Evolutionary conservation across 2,888 invertebrate species (phyloP).

Genomic region (Mythimna albipuncta): DNA sequence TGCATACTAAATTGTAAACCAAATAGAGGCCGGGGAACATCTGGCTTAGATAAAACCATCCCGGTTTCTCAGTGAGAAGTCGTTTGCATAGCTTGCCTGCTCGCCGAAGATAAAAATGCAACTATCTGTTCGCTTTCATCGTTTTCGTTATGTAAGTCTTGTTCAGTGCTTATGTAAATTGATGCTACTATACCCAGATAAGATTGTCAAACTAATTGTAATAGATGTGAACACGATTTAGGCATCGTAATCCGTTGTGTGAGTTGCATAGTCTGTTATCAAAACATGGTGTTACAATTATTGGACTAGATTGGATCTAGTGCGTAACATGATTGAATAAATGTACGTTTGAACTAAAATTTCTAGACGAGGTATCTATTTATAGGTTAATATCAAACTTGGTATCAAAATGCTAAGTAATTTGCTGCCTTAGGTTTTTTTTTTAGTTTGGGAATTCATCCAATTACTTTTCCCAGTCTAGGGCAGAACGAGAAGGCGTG

Average conservation of each 20-base stretch:
- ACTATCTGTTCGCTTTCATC: constrained; percentile 72
- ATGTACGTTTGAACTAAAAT: neutral
- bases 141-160: constrained; percentile 57
- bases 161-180: constrained; percentile 55
- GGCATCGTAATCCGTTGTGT: constrained; percentile 18
- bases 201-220: constrained; percentile 49
- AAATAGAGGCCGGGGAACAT: constrained; percentile 78
- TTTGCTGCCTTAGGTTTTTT: too few relatives aligned
- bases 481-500: too few relatives aligned
- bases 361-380: too few relatives aligned
- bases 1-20: constrained; percentile 85
- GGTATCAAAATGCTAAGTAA: too few relatives aligned
- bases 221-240: constrained; percentile 42
- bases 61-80: constrained; percentile 72
- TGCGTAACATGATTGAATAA: neutral
- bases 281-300: constrained; percentile 17
- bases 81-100: constrained; percentile 76
- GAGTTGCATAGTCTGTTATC: neutral
- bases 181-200: constrained; percentile 54
- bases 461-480: too few relatives aligned
- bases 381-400: too few relatives aligned
- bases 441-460: too few relatives aligned
- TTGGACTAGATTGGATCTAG: constrained; percentile 3
- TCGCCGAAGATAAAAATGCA: constrained; percentile 75
- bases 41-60: constrained; percentile 76